Evolutionary conservation across 2,888 invertebrate genomes (phyloP), one percentile per base, ranked within the genome.

Genomic region (Cerastis leucographa): DNA sequence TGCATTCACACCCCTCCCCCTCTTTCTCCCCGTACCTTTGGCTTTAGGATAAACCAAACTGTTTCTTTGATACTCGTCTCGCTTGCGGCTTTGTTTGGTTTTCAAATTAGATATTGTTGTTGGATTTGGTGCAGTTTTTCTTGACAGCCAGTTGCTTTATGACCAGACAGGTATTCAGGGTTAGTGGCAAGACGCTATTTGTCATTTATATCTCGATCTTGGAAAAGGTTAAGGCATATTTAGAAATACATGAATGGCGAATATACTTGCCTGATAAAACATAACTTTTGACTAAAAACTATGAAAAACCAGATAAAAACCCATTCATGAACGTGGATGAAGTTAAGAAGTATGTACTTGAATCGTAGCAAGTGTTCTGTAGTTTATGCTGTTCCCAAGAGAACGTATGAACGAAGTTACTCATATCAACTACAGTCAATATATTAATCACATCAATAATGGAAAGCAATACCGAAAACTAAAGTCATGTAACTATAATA

Each of bases 1-100:
- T 65, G 64, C 49, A 69, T 66, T 54, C 35, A 84, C 54, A 40
- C n/a, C n/a, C n/a, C 12, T 19, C 25, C n/a, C 49, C 44, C 69
- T 12, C n/a, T 1, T 9, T 1, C 17, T 22, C 35, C 1, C 22
- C 25, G 35, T 40, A 14, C 46, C 22, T 56, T 40, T n/a, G 42
- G 8, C 35, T 49, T 42, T 5, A 64, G 17, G 44, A 70, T 59
- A 59, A 83, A 80, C 70, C 69, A 80, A 70, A 80, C 66, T 35
- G 54, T 54, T 62, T 54, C 49, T 74, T 5, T 56, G 29, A 70
- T 56, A 69, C 61, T 71, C 22, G 11, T 5, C n/a, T 44, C 9
- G 71, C 22, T 12, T 14, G 54, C 3, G 66, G 71, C 42, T 62
- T 72, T 66, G 71, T 75, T 72, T 46, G n/a, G 40, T 67, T 69